A percentile compares a stretch with the other conserved stretches of the same genome.
phyloP scores from a whole-genome alignment of 2,113 vertebrate species.

The Podarcis cretensis region DNA sequence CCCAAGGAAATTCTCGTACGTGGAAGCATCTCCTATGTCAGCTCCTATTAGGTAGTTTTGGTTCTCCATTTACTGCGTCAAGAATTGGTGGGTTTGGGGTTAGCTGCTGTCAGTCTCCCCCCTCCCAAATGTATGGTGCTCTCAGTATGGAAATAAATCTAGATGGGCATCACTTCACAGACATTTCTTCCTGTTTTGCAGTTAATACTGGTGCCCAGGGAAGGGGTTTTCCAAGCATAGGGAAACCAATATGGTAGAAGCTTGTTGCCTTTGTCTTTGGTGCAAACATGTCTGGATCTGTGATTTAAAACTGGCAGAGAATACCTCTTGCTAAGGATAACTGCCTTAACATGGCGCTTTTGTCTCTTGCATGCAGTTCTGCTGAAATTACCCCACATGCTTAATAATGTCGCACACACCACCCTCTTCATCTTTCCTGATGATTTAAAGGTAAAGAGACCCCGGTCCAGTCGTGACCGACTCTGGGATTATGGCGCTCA shows the following conservation, averaged over 20 bases:
- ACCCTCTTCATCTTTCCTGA: slow-evolving; percentile 43
- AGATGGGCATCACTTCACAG: no score
- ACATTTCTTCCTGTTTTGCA: background rate
- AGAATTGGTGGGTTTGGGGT: background rate
- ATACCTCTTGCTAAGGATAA: background rate
- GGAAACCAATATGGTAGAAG: background rate
- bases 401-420: background rate
- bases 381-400: background rate
- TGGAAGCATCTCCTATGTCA: background rate
- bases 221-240: background rate
- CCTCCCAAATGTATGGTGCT: no score
- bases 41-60: background rate
- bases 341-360: fast-evolving
- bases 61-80: background rate
- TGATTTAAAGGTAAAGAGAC: no score
- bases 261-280: background rate
- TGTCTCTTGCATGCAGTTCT: background rate
- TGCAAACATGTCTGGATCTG: background rate
- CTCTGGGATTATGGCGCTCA: no score
- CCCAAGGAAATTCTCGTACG: background rate
- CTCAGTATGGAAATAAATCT: no score
- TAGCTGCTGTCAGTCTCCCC: no score
- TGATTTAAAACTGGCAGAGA: background rate
- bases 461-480: no score
- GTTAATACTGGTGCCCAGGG: background rate